Conservation (phyloP, 2,888 invertebrate genomes). For the Apamea monoglypha region DNA sequence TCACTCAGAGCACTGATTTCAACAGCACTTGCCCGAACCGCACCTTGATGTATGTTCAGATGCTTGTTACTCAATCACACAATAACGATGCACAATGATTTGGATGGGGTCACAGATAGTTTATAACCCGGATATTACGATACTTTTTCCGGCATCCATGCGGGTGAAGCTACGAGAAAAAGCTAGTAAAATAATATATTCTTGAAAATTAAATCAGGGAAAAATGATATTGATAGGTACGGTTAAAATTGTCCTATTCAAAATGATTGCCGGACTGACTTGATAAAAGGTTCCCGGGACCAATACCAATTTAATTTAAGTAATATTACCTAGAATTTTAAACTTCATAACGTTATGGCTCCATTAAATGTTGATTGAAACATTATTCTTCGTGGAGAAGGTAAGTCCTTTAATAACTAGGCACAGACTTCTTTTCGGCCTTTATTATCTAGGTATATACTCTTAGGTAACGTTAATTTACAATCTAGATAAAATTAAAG, state of each 20-base stretch:
- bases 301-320: conserved; percentile 6
- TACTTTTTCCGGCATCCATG: too few species aligned
- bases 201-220: neutral
- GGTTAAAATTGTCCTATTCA: neutral
- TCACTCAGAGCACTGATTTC: too few species aligned
- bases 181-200: too few species aligned
- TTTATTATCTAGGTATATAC: neutral
- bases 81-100: too few species aligned
- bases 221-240: neutral
- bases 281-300: neutral
- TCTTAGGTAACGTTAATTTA: conserved; percentile 28
- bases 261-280: neutral
- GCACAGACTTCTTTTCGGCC: neutral
- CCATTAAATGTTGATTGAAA: conserved; percentile 18
- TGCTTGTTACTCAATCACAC: too few species aligned
- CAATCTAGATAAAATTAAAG: conserved; percentile 24
- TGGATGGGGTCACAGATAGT: too few species aligned
- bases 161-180: too few species aligned
- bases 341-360: neutral
- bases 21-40: too few species aligned
- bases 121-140: too few species aligned
- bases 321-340: neutral
- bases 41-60: too few species aligned
- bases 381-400: conserved; percentile 21
- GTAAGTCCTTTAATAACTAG: conserved; percentile 1